Base-by-base conservation (phyloP, 2,888 invertebrate genomes). In the Crioceris asparagi region DNA sequence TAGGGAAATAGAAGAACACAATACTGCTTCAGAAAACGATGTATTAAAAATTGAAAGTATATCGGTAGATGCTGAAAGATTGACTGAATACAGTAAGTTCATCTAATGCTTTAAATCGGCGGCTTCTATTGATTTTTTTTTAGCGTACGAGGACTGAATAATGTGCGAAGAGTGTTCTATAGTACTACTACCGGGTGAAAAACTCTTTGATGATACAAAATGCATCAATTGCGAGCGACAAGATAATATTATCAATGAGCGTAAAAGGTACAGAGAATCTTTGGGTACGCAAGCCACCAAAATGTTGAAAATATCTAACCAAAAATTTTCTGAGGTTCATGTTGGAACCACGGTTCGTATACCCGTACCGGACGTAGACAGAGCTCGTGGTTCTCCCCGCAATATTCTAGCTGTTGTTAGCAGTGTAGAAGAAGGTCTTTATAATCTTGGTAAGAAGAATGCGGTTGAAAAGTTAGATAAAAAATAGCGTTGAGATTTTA, bases 211-310 rank as follows among this genome's bases (percentile, higher is more conserved):
- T 29, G 12, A 5, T 3, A 15, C 12, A 16, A 29, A 4, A 3
- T 29, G 30, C 7, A 4, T 29, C 4, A 29, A 29, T 29, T 29
- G 30, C 15, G 5, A 8, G 25, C 25, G 25, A 25, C 25, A 25
- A 6, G n/a, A n/a, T n/a, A 34, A 26, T 11, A 34, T 34, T 25
- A 4, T 4, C 15, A 15, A 34, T 34, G 25, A 27, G 12, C 17
- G 39, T 11, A 35, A 36, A 35, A 31, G 19, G 18, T 35, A 31
- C 17, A 39, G 36, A 36, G 25, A 36, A 39, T 26, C 12, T 29
- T 39, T 39, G 29, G 39, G 32, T n/a, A 36, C 36, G 31, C 46
- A 42, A 46, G 42, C 40, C 38, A 38, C 34, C 26, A 46, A 46
- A 44, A 44, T 46, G 46, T 35, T 44, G 15, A 36, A 40, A 21